Evolutionary conservation across 2,888 invertebrate genomes (phyloP).

Genomic region (Nomada fucata): DNA sequence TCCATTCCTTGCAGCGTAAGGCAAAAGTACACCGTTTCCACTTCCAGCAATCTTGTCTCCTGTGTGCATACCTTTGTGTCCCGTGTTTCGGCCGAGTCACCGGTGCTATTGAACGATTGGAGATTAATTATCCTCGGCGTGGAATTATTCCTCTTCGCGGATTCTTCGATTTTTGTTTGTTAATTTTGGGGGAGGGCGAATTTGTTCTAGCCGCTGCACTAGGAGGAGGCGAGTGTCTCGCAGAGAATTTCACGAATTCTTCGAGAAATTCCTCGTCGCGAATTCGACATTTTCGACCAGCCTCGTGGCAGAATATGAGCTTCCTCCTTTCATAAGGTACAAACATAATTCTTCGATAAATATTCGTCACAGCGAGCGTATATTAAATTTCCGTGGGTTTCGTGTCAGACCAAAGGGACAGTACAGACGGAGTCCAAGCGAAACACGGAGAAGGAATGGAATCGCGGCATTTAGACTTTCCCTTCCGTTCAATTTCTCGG

Average conservation of each 20-base stretch:
- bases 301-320: not conserved
- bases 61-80: not conserved
- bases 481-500: constrained; percentile 19
- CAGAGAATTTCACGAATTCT: constrained; percentile 14
- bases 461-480: constrained; percentile 31
- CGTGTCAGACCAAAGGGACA: not conserved
- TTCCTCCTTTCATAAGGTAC: too few relatives aligned
- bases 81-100: not conserved
- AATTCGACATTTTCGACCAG: constrained; percentile 42
- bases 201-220: not conserved
- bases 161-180: too few relatives aligned
- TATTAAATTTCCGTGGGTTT: not conserved
- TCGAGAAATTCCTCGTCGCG: constrained; percentile 16
- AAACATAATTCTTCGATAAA: too few relatives aligned
- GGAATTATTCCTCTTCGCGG: too few relatives aligned
- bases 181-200: too few relatives aligned
- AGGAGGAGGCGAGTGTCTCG: too few relatives aligned
- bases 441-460: not conserved
- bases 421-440: not conserved
- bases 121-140: too few relatives aligned
- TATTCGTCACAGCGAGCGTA: too few relatives aligned
- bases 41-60: too few relatives aligned
- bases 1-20: too few relatives aligned
- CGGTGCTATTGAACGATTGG: too few relatives aligned
- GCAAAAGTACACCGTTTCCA: not conserved